Evolutionary conservation across 1,140 invertebrate genomes (phyloP), one percentile per base, ranked within the genome.

Genomic region (Magallana gigas): DNA sequence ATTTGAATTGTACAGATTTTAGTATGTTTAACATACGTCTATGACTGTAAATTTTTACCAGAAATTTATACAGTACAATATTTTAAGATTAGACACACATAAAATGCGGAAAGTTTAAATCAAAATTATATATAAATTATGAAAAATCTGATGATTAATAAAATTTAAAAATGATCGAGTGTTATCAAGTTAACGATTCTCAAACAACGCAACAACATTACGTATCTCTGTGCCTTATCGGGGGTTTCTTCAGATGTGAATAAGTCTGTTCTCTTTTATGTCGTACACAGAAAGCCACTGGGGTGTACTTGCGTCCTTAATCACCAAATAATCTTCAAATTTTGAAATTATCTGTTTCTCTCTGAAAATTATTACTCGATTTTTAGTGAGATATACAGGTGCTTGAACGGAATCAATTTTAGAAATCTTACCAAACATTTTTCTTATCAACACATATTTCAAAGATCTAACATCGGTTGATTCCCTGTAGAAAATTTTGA

Each of bases 401-500:
- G 68, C 68, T 76, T 76, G 23, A 76, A 76, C 68, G 68, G 14
- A 76, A 76, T 76, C 68, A 76, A 76, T 76, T 76, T 76, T 76
- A 18, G 23, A 76, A 76, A 76, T 76, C 68, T 76, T 76, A 76
- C 68, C 68, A 23, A 76, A 76, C 68, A 76, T 76, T 76, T 48
- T 76, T 76, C 68, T 76, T 76, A 76, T 76, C 68, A 76, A 29
- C 68, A 36, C 68, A 76, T 76, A 76, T 76, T 76, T 76, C 68
- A 76, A 11, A 76, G 68, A 76, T 76, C 68, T 76, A 76, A 76
- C 68, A 76, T 36, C 68, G 7, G 57, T 57, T 56, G 57, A 83
- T 57, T 83, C 81, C 11, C 81, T 2, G 14, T 57, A 56, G 81
- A 83, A 23, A 83, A 83, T 58, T 83, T 83, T 83, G 81, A 83